Base-by-base conservation (phyloP, 2,888 invertebrate species). In the Diarsia brunnea region DNA sequence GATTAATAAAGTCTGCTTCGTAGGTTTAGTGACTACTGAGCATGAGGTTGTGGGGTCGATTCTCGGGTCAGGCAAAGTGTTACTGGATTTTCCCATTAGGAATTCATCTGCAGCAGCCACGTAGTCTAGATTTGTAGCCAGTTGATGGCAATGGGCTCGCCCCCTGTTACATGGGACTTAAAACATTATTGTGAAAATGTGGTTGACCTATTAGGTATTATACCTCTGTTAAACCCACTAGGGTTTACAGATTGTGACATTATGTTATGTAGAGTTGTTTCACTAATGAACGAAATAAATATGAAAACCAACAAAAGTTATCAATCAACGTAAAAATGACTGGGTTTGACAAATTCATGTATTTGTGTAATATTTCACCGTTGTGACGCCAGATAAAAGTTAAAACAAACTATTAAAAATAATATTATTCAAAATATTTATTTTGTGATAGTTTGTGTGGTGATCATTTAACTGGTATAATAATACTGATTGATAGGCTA, bases 311-410 rank as follows among this genome's bases (percentile, higher is more conserved):
- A 81, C 69, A 71, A 76, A 81, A 60, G 55, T 81, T 81, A 81
- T 81, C 81, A 73, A 81, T 81, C 81, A 81, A 63, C 31, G 14
- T n/a, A 38, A 49, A 77, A 78, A 70, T 69, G 61, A 24, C 58
- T 78, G 73, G 51, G 47, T 64, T 74, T 82, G 78, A 78, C 73
- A 82, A 82, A 82, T 82, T 78, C 47, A 60, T 74, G 49, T 78
- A 49, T 78, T 74, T 68, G 64, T 38, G 49, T 69, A 65, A 78
- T 82, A 82, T 78, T 74, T 82, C 55, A 78, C 12, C 12, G 53
- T 49, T 74, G 12, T 71, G 82, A 78, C 70, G 74, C 64, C 65
- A 66, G 60, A 74, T 73, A 78, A 78, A 78, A 81, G 67, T 78
- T 53, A 53, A 63, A 80, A 60, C 38, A 27, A 75, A 71, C 55